A percentile compares a stretch with the other conserved stretches of the same genome.
Conservation (phyloP, 2,113 vertebrate genomes). For the Daphoenositta chrysoptera region DNA sequence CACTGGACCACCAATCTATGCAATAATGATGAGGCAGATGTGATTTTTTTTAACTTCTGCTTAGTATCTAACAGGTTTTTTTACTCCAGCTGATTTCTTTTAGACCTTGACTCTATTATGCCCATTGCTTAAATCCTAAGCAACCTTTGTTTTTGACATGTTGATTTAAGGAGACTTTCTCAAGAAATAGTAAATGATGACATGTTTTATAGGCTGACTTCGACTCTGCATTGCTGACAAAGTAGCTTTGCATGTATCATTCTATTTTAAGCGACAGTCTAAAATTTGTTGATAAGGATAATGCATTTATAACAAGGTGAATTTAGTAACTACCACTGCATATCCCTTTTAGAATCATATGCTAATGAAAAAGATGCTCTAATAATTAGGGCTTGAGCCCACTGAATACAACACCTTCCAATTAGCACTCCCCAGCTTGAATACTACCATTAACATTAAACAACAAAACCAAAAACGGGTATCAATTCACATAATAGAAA, state of each 20-base stretch:
- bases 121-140: background rate
- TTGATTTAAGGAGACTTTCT: background rate
- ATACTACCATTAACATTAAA: constrained; percentile 78
- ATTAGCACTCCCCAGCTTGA: constrained; percentile 81
- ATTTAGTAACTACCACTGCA: constrained; percentile 53
- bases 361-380: constrained; percentile 79
- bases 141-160: background rate
- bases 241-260: background rate
- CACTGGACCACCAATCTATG: background rate
- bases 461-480: constrained; percentile 76
- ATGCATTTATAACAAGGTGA: constrained; percentile 52
- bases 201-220: background rate
- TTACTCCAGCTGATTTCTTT: background rate
- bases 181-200: background rate
- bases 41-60: background rate
- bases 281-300: constrained; percentile 41
- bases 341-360: constrained; percentile 66
- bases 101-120: background rate
- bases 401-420: constrained; percentile 81
- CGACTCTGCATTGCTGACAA: background rate
- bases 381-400: constrained; percentile 76
- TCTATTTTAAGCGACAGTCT: background rate
- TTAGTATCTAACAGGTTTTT: background rate
- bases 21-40: background rate
- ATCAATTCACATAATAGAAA: constrained; percentile 81